These are phyloP conservation scores for Phalacrocorax aristotelis DNA, from an alignment of 2,113 vertebrate genomes.

Conservation along the genomic window DNA sequence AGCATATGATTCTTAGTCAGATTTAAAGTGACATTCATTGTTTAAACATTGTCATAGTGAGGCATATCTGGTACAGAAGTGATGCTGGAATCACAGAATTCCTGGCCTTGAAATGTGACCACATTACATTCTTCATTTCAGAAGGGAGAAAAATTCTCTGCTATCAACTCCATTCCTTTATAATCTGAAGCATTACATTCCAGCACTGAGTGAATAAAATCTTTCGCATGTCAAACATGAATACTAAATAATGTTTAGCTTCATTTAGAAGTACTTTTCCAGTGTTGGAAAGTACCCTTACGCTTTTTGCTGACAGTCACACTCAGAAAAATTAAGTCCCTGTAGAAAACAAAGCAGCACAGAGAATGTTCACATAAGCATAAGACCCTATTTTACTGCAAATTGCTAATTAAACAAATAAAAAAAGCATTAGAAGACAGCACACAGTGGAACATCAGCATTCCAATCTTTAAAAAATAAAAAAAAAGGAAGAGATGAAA, in stretches of 20 bases:
- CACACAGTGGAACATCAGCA: neutral
- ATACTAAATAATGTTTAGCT: neutral
- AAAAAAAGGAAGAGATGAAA: accelerated
- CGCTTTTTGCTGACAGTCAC: neutral
- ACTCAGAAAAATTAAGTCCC: neutral
- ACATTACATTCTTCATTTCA: neutral
- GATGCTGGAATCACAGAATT: neutral
- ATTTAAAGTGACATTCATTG: neutral
- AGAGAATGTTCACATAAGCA: neutral
- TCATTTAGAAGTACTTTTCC: neutral
- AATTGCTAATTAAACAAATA: neutral
- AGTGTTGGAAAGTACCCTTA: neutral
- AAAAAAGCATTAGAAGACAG: neutral
- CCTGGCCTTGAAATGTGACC: neutral
- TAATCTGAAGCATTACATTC: neutral
- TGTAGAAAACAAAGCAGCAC: neutral
- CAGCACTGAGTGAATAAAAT: neutral
- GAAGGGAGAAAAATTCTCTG: neutral
- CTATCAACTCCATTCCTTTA: neutral
- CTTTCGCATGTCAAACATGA: neutral
- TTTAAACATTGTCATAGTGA: neutral
- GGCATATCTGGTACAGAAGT: neutral
- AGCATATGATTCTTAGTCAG: neutral
- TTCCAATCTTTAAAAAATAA: neutral
- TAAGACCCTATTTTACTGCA: neutral